These are phyloP conservation scores for Clistopyga incitator DNA, from an alignment of 2,888 invertebrate genomes.

Conservation along the genomic window DNA sequence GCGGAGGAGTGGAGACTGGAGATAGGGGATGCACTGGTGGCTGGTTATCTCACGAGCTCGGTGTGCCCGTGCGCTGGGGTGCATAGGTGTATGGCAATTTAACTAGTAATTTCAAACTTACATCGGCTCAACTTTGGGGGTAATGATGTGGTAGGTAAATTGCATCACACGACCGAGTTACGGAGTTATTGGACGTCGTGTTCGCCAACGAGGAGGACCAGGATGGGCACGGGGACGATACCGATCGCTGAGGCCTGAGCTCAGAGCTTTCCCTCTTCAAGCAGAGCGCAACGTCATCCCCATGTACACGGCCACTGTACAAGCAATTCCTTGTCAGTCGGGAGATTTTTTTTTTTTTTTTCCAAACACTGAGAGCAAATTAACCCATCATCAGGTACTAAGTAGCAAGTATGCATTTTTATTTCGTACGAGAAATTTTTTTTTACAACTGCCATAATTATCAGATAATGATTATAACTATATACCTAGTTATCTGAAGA, in stretches of 20 bases:
- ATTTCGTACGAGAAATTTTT: no score
- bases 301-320: constrained; percentile 1
- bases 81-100: constrained; percentile 82
- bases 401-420: no score
- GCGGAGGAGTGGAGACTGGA: background rate
- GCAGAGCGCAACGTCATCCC: constrained; percentile 32
- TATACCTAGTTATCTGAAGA: no score
- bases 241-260: constrained; percentile 52
- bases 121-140: constrained; percentile 81
- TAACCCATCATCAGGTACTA: no score
- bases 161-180: constrained; percentile 81
- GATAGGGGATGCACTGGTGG: constrained; percentile 31
- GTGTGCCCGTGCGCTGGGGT: constrained; percentile 29
- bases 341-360: no score
- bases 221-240: constrained; percentile 47
- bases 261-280: constrained; percentile 52
- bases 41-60: constrained; percentile 50
- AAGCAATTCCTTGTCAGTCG: background rate
- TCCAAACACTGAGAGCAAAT: no score
- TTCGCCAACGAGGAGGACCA: constrained; percentile 68
- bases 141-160: constrained; percentile 83
- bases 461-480: no score
- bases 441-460: no score
- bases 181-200: constrained; percentile 79
- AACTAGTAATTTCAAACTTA: constrained; percentile 84